A percentile compares a stretch with the other conserved stretches of the same genome.
phyloP scores from a whole-genome alignment of 2,888 invertebrate genomes.

The Drosophila pegasa region DNA sequence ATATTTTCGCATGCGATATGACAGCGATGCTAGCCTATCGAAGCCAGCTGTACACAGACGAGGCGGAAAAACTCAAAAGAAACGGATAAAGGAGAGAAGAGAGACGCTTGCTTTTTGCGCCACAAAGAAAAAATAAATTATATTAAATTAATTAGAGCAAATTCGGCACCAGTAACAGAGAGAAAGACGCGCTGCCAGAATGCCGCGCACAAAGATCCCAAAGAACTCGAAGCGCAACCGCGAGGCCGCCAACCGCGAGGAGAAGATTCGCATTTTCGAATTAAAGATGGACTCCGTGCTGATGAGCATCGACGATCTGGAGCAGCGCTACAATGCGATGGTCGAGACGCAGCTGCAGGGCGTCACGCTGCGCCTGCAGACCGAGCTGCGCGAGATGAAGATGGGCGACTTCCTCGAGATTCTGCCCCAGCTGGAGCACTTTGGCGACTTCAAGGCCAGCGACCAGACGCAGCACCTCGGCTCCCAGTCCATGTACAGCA shows the following conservation, averaged over 20 bases:
- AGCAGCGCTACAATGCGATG: slow-evolving; percentile 41
- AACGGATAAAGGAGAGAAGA: slow-evolving; percentile 17
- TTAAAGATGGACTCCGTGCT: slow-evolving; percentile 72
- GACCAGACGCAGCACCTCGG: slow-evolving; percentile 63
- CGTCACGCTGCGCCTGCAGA: slow-evolving; percentile 54
- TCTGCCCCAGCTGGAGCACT: slow-evolving; percentile 59
- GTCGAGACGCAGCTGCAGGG: slow-evolving; percentile 60
- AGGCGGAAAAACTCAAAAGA: slow-evolving; percentile 66
- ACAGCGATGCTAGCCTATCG: slow-evolving; percentile 23
- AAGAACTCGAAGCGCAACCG: slow-evolving; percentile 84
- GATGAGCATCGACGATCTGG: slow-evolving; percentile 68
- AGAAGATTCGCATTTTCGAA: slow-evolving; percentile 81
- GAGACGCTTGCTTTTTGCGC: slow-evolving; percentile 29
- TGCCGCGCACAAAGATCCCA: slow-evolving; percentile 84
- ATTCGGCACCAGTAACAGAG: neutral
- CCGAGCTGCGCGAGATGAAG: slow-evolving; percentile 75
- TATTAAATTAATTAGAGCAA: slow-evolving; percentile 2
- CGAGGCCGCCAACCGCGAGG: slow-evolving; percentile 83
- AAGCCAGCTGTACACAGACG: slow-evolving; percentile 51
- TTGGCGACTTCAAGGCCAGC: slow-evolving; percentile 64
- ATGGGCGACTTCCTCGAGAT: slow-evolving; percentile 76
- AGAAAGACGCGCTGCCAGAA: slow-evolving; percentile 47
- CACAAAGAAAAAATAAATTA: slow-evolving; percentile 13
- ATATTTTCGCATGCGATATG: neutral
- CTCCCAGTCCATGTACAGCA: slow-evolving; percentile 58